Conservation (phyloP, 2,113 vertebrate genomes). For the Xenus cinereus region DNA sequence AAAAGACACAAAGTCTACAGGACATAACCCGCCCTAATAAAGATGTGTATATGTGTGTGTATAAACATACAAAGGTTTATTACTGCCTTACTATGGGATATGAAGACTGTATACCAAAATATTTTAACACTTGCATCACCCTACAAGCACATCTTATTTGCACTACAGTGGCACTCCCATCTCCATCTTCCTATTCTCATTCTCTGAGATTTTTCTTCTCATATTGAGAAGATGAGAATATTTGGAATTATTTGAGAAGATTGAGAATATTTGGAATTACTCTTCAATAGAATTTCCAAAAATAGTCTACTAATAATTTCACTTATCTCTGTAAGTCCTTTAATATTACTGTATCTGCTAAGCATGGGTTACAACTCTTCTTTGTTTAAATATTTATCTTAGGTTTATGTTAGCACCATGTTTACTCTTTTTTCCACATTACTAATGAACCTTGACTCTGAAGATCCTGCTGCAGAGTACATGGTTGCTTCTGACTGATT, state of each 20-base stretch:
- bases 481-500: not conserved
- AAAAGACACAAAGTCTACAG: not conserved
- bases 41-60: fast-evolving
- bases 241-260: too few relatives aligned
- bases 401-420: not conserved
- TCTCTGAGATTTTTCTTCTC: not conserved
- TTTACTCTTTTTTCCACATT: not conserved
- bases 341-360: not conserved
- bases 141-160: not conserved
- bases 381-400: not conserved
- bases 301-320: not conserved
- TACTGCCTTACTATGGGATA: not conserved
- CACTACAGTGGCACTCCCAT: not conserved
- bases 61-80: not conserved
- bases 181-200: not conserved
- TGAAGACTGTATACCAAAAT: not conserved
- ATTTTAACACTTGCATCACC: not conserved
- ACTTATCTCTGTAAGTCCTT: not conserved
- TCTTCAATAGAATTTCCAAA: not conserved
- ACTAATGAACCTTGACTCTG: not conserved
- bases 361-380: not conserved
- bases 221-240: not conserved
- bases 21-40: not conserved
- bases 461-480: not conserved
- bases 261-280: not conserved